Evolutionary conservation across 2,888 invertebrate genomes (phyloP).

Genomic region (Torymus aiolomorphi): DNA sequence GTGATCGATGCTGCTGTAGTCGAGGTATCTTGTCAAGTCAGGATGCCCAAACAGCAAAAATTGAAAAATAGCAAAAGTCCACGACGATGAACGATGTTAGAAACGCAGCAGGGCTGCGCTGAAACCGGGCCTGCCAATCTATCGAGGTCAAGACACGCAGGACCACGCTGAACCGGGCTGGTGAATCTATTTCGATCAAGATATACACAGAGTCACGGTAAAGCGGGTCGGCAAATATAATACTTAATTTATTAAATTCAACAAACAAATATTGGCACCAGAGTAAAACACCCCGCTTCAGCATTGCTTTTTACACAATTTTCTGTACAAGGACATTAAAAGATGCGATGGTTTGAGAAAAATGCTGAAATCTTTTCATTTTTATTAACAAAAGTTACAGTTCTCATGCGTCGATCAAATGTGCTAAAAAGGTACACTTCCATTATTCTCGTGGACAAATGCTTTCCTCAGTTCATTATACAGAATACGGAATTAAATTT

Average conservation of each 20-base stretch:
- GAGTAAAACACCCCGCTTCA: conserved; percentile 31
- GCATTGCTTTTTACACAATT: conserved; percentile 41
- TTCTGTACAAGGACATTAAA: conserved; percentile 45
- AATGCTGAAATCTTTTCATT: conserved; percentile 54
- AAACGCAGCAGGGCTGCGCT: too few relatives aligned
- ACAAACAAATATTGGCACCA: conserved; percentile 49
- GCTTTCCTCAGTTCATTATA: conserved; percentile 39
- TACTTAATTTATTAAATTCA: conserved; percentile 39
- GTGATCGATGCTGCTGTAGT: too few relatives aligned
- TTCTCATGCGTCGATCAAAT: conserved; percentile 41
- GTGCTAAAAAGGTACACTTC: conserved; percentile 49
- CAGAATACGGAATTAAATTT: conserved; percentile 41
- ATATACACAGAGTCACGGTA: too few relatives aligned
- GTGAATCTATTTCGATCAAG: too few relatives aligned
- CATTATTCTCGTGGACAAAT: conserved; percentile 44
- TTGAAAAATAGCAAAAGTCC: too few relatives aligned
- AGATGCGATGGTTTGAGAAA: conserved; percentile 51
- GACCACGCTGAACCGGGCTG: too few relatives aligned
- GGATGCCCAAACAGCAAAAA: too few relatives aligned
- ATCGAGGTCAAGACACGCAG: too few relatives aligned
- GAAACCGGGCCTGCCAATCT: too few relatives aligned
- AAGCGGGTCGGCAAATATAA: too few relatives aligned
- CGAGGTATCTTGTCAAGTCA: too few relatives aligned
- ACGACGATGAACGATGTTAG: too few relatives aligned
- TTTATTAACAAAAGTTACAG: conserved; percentile 52